These are phyloP conservation scores for Botia almorhae DNA, from an alignment of 2,797 vertebrate species.

Conservation along the genomic window DNA sequence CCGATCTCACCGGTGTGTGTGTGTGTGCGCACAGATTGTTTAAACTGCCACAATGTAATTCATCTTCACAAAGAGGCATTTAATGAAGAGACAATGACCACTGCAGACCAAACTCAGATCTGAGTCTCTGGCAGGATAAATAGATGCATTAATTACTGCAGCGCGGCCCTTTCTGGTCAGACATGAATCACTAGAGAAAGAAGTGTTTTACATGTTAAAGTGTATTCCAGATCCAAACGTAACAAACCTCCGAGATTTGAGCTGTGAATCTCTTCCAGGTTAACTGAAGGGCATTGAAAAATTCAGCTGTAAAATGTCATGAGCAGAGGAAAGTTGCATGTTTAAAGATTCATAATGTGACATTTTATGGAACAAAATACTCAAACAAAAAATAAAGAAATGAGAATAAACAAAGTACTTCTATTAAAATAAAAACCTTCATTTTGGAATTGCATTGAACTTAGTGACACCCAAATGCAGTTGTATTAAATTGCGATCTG, in stretches of 20 bases:
- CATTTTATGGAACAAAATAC: neutral
- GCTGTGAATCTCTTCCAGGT: neutral
- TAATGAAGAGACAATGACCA: neutral
- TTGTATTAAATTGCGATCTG: constrained; percentile 13
- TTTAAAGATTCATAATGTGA: neutral
- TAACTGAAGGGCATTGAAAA: neutral
- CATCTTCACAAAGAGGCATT: neutral
- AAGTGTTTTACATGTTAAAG: neutral
- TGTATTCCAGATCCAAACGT: neutral
- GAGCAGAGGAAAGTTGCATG: neutral
- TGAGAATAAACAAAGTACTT: neutral
- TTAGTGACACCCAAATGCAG: neutral
- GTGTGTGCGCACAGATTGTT: too few species aligned
- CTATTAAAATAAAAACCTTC: neutral
- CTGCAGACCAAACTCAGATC: neutral
- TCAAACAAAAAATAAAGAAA: neutral
- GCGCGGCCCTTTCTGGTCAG: neutral
- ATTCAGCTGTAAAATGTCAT: neutral
- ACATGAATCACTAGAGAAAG: neutral
- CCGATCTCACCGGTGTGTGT: neutral
- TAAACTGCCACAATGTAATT: too few species aligned
- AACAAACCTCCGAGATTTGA: neutral
- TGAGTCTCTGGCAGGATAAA: neutral
- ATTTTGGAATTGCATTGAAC: neutral
- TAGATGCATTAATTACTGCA: neutral